These are phyloP conservation scores for Hypocryptadius cinnamomeus DNA, from an alignment of 2,113 vertebrate genomes.

Conservation along the genomic window DNA sequence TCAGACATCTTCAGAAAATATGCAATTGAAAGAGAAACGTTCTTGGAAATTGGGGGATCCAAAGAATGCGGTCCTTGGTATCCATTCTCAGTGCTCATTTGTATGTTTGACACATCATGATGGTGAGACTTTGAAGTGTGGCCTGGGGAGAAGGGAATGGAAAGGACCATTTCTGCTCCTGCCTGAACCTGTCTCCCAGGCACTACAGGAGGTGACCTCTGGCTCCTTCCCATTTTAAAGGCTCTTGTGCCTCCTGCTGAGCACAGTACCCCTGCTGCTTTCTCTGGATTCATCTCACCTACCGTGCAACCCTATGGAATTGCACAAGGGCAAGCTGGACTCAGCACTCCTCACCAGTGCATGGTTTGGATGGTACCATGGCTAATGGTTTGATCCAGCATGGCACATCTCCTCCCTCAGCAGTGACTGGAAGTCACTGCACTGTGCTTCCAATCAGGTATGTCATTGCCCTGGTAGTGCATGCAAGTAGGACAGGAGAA, in stretches of 20 bases:
- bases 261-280: not conserved
- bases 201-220: not conserved
- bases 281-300: not conserved
- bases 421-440: not conserved
- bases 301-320: fast-evolving
- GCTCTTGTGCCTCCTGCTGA: not conserved
- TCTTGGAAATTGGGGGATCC: not conserved
- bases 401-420: not conserved
- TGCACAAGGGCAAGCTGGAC: not conserved
- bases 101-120: not conserved
- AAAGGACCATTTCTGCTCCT: not conserved
- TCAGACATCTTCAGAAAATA: not conserved
- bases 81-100: not conserved
- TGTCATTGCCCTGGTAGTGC: not conserved
- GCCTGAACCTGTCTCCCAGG: not conserved
- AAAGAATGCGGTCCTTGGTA: not conserved
- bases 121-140: not conserved
- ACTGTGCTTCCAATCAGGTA: not conserved
- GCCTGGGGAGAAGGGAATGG: not conserved
- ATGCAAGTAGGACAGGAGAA: not conserved
- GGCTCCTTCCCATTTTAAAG: not conserved
- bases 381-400: not conserved
- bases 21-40: not conserved
- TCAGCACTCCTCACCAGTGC: not conserved
- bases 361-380: not conserved